Evolutionary conservation across 2,113 vertebrate species (phyloP).

Genomic region (Apus apus): DNA sequence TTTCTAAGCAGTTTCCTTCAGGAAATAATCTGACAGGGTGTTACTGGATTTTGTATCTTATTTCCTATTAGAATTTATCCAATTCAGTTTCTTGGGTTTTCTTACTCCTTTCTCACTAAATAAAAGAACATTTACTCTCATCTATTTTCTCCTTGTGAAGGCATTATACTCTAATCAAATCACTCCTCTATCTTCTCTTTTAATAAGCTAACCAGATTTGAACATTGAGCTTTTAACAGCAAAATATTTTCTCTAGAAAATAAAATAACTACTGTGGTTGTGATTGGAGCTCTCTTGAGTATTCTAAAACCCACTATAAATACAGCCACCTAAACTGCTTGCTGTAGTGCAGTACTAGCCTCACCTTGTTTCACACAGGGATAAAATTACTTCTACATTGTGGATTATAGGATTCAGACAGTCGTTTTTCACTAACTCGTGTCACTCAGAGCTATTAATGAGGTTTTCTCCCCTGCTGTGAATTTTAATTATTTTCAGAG

Average conservation of each 20-base stretch:
- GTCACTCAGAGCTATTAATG: constrained; percentile 22
- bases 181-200: constrained; percentile 5
- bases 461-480: background rate
- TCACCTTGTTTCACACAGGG: constrained; percentile 38
- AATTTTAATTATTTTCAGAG: constrained; percentile 9
- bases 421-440: constrained; percentile 11
- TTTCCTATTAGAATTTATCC: constrained; percentile 7
- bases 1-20: background rate
- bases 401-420: background rate
- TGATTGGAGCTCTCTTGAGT: background rate
- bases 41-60: background rate
- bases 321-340: background rate
- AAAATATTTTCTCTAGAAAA: constrained; percentile 46
- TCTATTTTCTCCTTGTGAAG: constrained; percentile 1
- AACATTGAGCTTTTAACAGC: constrained; percentile 36
- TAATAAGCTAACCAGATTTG: constrained; percentile 57
- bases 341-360: background rate
- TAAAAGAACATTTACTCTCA: background rate
- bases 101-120: background rate
- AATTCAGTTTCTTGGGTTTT: background rate
- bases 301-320: constrained; percentile 2
- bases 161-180: constrained; percentile 47
- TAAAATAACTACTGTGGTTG: background rate
- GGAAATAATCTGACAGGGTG: background rate
- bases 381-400: constrained; percentile 21